These are phyloP conservation scores for Dendrolimus houi DNA, from an alignment of 2,888 invertebrate species.

Conservation along the genomic window DNA sequence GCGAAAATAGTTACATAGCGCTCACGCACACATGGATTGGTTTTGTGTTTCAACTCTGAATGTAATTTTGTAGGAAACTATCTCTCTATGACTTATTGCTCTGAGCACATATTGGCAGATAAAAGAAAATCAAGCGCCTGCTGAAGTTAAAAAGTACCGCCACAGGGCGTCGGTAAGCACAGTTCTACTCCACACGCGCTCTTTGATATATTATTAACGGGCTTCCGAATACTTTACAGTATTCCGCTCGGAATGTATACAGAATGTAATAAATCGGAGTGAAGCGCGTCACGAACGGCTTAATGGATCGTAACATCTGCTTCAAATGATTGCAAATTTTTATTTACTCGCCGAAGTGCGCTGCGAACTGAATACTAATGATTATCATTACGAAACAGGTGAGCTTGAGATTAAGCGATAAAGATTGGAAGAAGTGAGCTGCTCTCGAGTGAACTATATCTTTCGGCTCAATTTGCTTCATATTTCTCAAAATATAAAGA, in stretches of 20 bases:
- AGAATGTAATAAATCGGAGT: conserved; percentile 4
- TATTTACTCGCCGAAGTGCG: conserved; percentile 32
- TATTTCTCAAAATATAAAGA: too few species aligned
- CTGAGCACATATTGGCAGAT: too few species aligned
- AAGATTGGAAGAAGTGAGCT: neutral
- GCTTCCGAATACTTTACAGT: neutral
- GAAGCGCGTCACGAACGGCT: conserved; percentile 24
- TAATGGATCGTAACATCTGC: conserved; percentile 40
- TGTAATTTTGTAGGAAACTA: too few species aligned
- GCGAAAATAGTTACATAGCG: too few species aligned
- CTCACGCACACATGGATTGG: too few species aligned
- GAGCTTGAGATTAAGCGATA: neutral
- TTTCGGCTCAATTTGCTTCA: too few species aligned
- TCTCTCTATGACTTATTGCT: too few species aligned
- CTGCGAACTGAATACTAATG: conserved; percentile 35
- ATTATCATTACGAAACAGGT: conserved; percentile 24
- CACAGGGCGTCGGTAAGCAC: too few species aligned
- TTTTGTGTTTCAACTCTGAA: too few species aligned
- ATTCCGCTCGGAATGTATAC: neutral
- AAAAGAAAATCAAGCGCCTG: too few species aligned
- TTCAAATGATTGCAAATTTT: conserved; percentile 38
- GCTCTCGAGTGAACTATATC: neutral
- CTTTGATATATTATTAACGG: neutral
- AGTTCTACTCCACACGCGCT: neutral
- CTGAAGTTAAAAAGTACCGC: too few species aligned